Evolutionary conservation across 1,140 invertebrate species (phyloP), one percentile per base, ranked within the genome.

Genomic region (Leptonema lineaticorne): DNA sequence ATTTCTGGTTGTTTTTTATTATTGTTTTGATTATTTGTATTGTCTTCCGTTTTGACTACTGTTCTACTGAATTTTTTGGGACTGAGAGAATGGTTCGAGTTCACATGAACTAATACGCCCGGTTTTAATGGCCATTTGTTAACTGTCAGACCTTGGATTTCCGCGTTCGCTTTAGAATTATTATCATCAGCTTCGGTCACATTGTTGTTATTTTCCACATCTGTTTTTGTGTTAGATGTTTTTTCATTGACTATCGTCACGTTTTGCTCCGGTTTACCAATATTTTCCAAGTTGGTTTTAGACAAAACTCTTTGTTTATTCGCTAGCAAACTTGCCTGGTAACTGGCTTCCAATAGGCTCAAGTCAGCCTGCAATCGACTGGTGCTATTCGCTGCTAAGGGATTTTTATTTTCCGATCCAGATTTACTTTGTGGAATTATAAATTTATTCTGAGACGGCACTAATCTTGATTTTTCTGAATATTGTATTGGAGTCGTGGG

Each of bases 111-210:
- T 74, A 94, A 83, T 46, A 95, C 92, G 27, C 92, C 93, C 1
- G 93, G 92, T 75, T 92, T 90, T 65, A 94, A 81, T 26, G 93
- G 93, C 92, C 92, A 95, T 74, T 92, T 92, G 70, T 85, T 88
- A 14, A 88, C 89, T 78, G 86, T 89, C 72, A 85, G 71, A 75
- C 66, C 70, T 77, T 74, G 74, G 16, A 74, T 72, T 68, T 77
- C 74, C 64, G 74, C 76, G 64, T 78, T 76, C 1, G 74, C 73
- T 73, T 78, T 79, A 33, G 53, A 57, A 33, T 68, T 46, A 41
- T 73, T 67, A 37, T 73, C 69, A 68, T 68, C 68, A 20, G 63
- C 53, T 26, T 56, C 57, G 46, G 30, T 14, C 3, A 50, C 57
- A 78, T 59, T 65, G 76, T 79, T 26, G 76, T 75, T 60, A 78